phyloP scores from a whole-genome alignment of 2,797 vertebrate genomes.

The Carapus acus region DNA sequence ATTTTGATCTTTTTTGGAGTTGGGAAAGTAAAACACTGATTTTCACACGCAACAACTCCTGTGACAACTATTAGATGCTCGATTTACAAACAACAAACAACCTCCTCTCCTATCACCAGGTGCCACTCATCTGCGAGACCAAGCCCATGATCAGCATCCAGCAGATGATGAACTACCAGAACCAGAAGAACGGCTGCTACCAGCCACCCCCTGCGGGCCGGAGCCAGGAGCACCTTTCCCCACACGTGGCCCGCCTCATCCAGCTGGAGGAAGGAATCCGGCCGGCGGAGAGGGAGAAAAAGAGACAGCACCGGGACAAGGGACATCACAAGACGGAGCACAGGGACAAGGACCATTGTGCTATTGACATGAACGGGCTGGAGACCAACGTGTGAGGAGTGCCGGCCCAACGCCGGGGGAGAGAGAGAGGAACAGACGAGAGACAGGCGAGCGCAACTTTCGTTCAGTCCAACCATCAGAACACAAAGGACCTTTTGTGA shows the following conservation, averaged over 20 bases:
- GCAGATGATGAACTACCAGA: constrained; percentile 87
- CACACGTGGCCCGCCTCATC: constrained; percentile 81
- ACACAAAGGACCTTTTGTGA: too few species aligned
- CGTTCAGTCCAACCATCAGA: too few species aligned
- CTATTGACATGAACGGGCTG: constrained; percentile 92
- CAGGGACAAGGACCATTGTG: constrained; percentile 84
- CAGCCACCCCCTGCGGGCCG: constrained; percentile 66
- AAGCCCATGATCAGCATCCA: constrained; percentile 89
- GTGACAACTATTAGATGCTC: background rate
- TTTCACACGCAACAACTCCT: too few species aligned
- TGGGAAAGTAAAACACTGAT: too few species aligned
- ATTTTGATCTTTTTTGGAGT: too few species aligned
- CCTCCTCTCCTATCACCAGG: constrained; percentile 55
- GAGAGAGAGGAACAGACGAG: too few species aligned
- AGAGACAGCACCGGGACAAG: too few species aligned
- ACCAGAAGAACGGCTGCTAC: constrained; percentile 88
- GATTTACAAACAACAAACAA: background rate
- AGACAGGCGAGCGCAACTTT: too few species aligned
- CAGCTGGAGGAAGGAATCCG: constrained; percentile 85
- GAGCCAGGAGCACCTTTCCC: constrained; percentile 64
- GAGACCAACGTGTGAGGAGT: constrained; percentile 97
- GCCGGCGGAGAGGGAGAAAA: constrained; percentile 66
- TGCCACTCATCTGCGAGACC: constrained; percentile 86
- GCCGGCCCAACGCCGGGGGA: too few species aligned
- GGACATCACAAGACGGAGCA: constrained; percentile 65